Conservation (phyloP, 2,797 vertebrate genomes). For the Anisognathus igniventris region DNA sequence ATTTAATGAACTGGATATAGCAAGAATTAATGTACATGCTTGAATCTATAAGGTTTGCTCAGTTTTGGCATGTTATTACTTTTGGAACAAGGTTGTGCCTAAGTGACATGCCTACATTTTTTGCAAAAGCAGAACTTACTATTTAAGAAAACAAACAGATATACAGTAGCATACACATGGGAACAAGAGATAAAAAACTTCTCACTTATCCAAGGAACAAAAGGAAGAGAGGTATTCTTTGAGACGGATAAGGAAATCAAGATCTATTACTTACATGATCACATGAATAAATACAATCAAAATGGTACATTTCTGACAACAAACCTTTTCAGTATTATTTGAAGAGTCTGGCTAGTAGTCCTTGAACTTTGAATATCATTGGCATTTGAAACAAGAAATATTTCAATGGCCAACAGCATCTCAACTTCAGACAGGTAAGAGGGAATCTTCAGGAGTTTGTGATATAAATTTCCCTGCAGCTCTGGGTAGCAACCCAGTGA, state of each 20-base stretch:
- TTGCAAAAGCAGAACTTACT: not conserved
- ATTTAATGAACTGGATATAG: not conserved
- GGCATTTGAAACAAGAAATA: conserved; percentile 85
- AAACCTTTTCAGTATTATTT: conserved; percentile 89
- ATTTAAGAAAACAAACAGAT: not conserved
- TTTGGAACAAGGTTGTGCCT: not conserved
- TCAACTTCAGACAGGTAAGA: conserved; percentile 86
- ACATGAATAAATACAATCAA: not conserved
- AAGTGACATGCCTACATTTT: not conserved
- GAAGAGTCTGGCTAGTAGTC: conserved; percentile 61
- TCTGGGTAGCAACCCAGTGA: conserved; percentile 83
- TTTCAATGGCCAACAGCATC: conserved; percentile 88
- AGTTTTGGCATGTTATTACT: not conserved
- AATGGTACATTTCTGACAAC: not conserved
- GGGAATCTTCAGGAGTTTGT: conserved; percentile 79
- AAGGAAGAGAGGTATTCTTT: not conserved
- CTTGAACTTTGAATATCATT: conserved; percentile 68
- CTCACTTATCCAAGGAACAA: not conserved
- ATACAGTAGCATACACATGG: not conserved
- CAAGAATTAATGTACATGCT: not conserved
- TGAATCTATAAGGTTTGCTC: not conserved
- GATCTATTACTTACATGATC: not conserved
- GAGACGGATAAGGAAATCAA: not conserved
- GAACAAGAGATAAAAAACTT: not conserved
- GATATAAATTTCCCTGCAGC: conserved; percentile 74